Conservation (phyloP, 2,888 invertebrate species). For the Drosophila limbata region DNA sequence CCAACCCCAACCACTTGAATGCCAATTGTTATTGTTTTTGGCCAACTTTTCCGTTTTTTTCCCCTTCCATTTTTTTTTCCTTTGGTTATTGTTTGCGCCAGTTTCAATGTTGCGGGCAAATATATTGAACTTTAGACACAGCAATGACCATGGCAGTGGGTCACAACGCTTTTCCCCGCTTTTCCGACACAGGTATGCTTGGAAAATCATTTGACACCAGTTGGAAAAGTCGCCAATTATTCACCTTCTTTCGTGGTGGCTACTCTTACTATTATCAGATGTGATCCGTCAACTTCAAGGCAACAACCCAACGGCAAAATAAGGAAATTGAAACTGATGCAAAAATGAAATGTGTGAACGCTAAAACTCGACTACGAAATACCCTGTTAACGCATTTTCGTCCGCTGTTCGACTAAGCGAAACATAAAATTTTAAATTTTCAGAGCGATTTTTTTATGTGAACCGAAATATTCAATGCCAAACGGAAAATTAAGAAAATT, state of each 20-base stretch:
- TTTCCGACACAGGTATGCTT: not conserved
- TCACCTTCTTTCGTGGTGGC: not conserved
- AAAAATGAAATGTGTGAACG: not conserved
- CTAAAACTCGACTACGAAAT: not conserved
- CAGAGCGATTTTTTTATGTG: too few species aligned
- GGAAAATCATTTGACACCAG: not conserved
- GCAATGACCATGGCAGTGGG: slow-evolving; percentile 69
- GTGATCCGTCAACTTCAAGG: slow-evolving; percentile 5
- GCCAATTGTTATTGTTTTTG: slow-evolving; percentile 16
- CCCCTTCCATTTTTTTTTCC: slow-evolving; percentile 2
- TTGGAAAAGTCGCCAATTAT: not conserved
- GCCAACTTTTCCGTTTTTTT: slow-evolving; percentile 43
- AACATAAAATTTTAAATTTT: too few species aligned
- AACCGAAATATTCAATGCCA: too few species aligned
- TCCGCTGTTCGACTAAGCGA: too few species aligned
- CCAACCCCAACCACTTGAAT: slow-evolving; percentile 39
- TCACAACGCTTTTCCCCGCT: slow-evolving; percentile 42
- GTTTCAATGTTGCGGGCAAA: slow-evolving; percentile 63
- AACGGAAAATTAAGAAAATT: too few species aligned
- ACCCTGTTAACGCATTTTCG: too few species aligned
- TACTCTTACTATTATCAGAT: not conserved
- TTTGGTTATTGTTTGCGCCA: slow-evolving; percentile 12
- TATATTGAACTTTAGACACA: slow-evolving; percentile 52
- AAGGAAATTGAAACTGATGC: slow-evolving; percentile 29
- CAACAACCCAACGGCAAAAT: slow-evolving; percentile 8